Evolutionary conservation across 1,140 invertebrate genomes (phyloP), one percentile per base, ranked within the genome.

Genomic region (Pinna nobilis): DNA sequence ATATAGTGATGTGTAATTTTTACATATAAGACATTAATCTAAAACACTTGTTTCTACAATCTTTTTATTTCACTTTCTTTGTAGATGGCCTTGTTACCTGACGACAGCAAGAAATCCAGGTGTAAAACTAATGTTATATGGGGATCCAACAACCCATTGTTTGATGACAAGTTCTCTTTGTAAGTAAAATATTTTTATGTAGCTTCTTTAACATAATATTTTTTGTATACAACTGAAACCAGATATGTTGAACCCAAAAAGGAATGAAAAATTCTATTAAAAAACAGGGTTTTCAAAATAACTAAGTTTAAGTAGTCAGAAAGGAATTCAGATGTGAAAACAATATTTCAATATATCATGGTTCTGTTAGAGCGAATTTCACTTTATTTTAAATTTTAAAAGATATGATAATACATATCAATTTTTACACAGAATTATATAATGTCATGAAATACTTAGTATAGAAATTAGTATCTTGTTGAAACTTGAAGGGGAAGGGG

Each of bases 161-260:
- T 89, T 84, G 90, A 91, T 79, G 88, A 91, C 39, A 90, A 90
- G 74, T 91, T 91, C 67, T 88, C 87, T 28, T 87, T 91, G 85
- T 86, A 80, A 86, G 85, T 86, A 72, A 59, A 11, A 25, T 33
- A 15, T 33, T 23, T 47, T 6, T 47, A 47, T 47, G 25, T 53
- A 3, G 15, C 32, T 25, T 53, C 20, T 25, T 25, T 25, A 25
- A 18, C 11, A 23, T 25, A 11, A 53, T 9, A 25, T 13, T 20
- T 53, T 53, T 53, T 13, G 20, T 13, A 5, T 13, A 33, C 11
- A 57, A n/a, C 3, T 35, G 15, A 15, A 33, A 20, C 37, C 9
- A 15, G 18, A 7, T 59, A 18, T 33, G 3, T 59, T 13, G 20
- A 20, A 35, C 20, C 55, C 37, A 9, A 33, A 5, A n/a, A n/a